These are phyloP conservation scores for Neodontobutis hainanensis DNA, from an alignment of 2,113 vertebrate genomes.

Conservation along the genomic window DNA sequence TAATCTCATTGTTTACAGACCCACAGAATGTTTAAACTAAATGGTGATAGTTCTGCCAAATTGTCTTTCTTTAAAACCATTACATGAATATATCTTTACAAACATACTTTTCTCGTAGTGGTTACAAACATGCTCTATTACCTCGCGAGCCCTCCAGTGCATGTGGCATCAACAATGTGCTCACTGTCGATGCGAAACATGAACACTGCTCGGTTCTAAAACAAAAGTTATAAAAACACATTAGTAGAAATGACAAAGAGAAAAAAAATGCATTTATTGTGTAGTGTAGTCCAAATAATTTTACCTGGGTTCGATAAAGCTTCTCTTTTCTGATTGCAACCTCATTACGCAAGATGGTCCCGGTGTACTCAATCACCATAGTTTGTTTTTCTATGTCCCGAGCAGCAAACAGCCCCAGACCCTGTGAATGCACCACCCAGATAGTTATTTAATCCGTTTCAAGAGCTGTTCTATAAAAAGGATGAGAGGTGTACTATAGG, in stretches of 20 bases:
- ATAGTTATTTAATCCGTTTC: background rate
- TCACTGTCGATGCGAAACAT: conserved; percentile 98
- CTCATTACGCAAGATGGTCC: conserved; percentile 94
- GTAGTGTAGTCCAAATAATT: background rate
- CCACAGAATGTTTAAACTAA: no score
- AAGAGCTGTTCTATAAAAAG: background rate
- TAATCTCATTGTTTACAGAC: no score
- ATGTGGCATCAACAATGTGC: conserved; percentile 91
- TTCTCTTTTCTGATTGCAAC: conserved; percentile 94
- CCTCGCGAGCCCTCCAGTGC: conserved; percentile 92
- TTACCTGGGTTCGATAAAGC: conserved; percentile 90
- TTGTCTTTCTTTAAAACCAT: no score
- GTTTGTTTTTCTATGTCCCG: conserved; percentile 98
- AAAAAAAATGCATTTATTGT: background rate
- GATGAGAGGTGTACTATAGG: background rate
- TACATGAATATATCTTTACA: no score
- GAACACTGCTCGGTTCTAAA: conserved; percentile 91
- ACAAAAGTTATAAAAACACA: background rate
- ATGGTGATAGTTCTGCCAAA: no score
- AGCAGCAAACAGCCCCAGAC: conserved; percentile 95
- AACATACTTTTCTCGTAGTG: no score
- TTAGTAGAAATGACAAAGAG: background rate
- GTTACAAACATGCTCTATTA: conserved; percentile 56
- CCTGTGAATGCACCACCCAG: conserved; percentile 73
- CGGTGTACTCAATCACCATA: conserved; percentile 98